Conservation (phyloP, 2,113 vertebrate genomes). For the Melozone crissalis region DNA sequence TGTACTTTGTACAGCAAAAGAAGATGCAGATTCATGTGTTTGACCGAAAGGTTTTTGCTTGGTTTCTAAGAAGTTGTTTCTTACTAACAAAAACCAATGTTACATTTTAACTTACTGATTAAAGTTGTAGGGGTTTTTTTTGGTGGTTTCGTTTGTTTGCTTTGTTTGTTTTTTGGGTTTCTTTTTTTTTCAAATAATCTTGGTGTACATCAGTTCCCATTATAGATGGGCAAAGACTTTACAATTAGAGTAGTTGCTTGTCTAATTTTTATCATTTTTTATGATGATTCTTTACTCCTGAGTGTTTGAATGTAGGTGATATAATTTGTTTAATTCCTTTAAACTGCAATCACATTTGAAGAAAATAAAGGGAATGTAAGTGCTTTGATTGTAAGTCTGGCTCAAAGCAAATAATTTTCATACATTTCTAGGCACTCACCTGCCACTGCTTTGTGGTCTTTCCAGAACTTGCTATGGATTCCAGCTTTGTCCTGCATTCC, state of each 20-base stretch:
- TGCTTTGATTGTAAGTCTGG: not conserved
- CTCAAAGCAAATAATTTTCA: not conserved
- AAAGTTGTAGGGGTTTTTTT: not conserved
- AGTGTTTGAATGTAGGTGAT: not conserved
- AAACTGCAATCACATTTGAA: not conserved
- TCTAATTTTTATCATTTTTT: not conserved
- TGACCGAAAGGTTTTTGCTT: not conserved
- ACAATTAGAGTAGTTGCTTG: not conserved
- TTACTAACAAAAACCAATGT: not conserved
- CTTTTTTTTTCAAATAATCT: not conserved
- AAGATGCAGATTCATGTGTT: not conserved
- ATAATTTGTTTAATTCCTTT: not conserved
- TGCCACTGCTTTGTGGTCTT: not conserved
- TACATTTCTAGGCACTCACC: not conserved
- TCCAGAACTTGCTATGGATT: not conserved
- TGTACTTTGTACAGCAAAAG: not conserved
- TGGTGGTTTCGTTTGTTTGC: too few relatives aligned
- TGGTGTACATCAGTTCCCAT: rapidly evolving
- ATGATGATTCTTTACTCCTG: not conserved
- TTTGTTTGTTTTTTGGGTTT: too few relatives aligned
- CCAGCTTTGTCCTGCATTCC: not conserved
- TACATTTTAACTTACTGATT: not conserved
- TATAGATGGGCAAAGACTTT: not conserved
- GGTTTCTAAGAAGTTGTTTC: not conserved
- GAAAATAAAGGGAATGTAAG: not conserved